Evolutionary conservation across 92 coral and sea anemone genomes (phyloP), one percentile per base, ranked within the genome.

Genomic region (Micromussa lordhowensis): DNA sequence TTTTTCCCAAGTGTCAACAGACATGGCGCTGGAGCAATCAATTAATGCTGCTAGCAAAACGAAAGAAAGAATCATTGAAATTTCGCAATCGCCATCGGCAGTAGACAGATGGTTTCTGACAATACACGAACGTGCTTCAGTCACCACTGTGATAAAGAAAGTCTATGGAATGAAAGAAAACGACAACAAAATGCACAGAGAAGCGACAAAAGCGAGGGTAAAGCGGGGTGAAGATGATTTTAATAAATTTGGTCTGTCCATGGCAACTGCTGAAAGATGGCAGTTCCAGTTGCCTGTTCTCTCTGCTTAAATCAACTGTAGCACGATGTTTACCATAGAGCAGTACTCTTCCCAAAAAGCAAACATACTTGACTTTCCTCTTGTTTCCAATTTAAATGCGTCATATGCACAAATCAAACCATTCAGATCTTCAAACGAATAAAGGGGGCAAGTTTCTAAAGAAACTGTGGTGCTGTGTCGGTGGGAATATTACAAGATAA

Each of bases 11-110:
- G n/a, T n/a, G n/a, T n/a, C 85, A 85, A 85, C 94, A 17, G 92
- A 92, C 35, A 92, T 92, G 94, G 92, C 94, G 3, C 81, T 89
- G 9, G 90, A 92, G 57, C 92, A 92, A 84, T 92, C 94, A 17
- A 84, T 92, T 1, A 92, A 92, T 59, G 87, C 89, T 8, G 94
- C 88, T 34, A 84, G 90, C 13, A 92, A 92, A 80, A 59, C 92
- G 18, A 79, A 64, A 15, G 92, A 92, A 31, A 90, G 94, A 3
- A 85, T 92, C 34, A 76, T 92, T 12, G 94, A 92, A 6, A 88
- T 85, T 9, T 82, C 89, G 1, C 85, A 78, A 63, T 79, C 55
- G 13, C 93, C 92, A n/a, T 82, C 85, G 1, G 95, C 95, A 21
- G 83, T 93, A 22, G 63, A 88, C 55, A 79, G 92, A 66, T 92